Conservation (phyloP, 2,888 invertebrate species). For the Cyrtodaria siliqua region DNA sequence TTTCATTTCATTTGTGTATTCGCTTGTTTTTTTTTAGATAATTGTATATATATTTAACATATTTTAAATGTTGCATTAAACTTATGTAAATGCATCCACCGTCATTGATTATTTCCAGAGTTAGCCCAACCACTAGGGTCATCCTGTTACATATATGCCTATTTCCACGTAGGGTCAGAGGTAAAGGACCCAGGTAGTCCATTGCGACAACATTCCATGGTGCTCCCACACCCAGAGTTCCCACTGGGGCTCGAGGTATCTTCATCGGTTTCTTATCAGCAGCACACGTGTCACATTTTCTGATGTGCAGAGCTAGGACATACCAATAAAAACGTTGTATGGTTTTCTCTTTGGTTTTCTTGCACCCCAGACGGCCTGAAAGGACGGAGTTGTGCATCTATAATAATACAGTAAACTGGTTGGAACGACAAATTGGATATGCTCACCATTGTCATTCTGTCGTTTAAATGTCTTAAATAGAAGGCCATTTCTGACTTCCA, state of each 20-base stretch:
- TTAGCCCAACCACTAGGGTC: too few species aligned
- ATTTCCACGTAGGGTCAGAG: too few species aligned
- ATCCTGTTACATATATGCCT: too few species aligned
- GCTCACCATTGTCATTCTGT: neutral
- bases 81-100: too few species aligned
- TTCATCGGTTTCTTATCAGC: slow-evolving; percentile 1
- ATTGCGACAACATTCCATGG: slow-evolving; percentile 8
- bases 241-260: neutral
- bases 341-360: slow-evolving; percentile 6
- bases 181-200: slow-evolving; percentile 29
- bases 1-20: too few species aligned
- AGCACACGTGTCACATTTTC: slow-evolving; percentile 14
- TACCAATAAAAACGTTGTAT: slow-evolving; percentile 17
- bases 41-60: too few species aligned
- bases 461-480: slow-evolving; percentile 2
- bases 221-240: slow-evolving; percentile 93
- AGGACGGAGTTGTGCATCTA: slow-evolving; percentile 9
- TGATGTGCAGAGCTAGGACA: neutral
- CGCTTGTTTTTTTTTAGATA: too few species aligned
- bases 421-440: too few species aligned
- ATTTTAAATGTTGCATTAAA: too few species aligned
- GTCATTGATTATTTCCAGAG: too few species aligned
- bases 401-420: neutral
- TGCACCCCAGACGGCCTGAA: slow-evolving; percentile 2
- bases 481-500: neutral